Percentiles rank a stretch among this genome's conserved stretches.
Evolutionary conservation across 30 jellyfish, hydroid and myxozoan genomes (phyloP).

Genomic region (Rhopilema esculentum): DNA sequence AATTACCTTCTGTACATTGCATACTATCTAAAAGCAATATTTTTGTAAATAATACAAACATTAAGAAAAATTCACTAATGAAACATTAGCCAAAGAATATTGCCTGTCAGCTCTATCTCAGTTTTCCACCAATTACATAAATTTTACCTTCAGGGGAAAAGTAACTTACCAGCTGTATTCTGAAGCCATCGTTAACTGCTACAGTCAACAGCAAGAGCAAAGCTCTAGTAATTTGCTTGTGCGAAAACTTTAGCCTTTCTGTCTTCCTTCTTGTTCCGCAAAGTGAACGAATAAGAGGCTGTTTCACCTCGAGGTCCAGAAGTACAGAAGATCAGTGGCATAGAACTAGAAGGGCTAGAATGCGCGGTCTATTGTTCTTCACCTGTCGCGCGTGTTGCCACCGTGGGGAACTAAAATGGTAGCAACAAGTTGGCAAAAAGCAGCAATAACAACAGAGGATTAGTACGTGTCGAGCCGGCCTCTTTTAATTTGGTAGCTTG

Average conservation of each 20-base stretch:
- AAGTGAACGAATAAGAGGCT: not conserved
- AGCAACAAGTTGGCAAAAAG: no score
- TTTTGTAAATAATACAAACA: not conserved
- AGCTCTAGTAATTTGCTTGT: no score
- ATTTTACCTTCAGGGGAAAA: not conserved
- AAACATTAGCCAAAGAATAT: not conserved
- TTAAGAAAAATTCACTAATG: not conserved
- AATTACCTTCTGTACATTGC: no score
- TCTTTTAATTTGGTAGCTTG: no score
- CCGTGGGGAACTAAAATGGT: no score
- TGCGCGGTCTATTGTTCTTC: no score
- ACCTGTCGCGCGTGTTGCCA: no score
- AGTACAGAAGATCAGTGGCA: not conserved
- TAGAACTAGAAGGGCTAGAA: no score
- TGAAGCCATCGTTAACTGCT: not conserved
- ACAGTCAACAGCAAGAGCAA: no score
- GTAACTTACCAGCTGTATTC: slow-evolving; percentile 10
- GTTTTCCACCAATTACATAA: not conserved
- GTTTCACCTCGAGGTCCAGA: not conserved
- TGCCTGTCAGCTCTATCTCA: not conserved
- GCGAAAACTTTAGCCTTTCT: not conserved
- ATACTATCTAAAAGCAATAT: not conserved
- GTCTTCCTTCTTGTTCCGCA: not conserved
- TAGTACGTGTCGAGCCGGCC: no score
- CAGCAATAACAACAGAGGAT: no score